Conservation (phyloP, 2,113 vertebrate species). For the Neomonachus schauinslandi region DNA sequence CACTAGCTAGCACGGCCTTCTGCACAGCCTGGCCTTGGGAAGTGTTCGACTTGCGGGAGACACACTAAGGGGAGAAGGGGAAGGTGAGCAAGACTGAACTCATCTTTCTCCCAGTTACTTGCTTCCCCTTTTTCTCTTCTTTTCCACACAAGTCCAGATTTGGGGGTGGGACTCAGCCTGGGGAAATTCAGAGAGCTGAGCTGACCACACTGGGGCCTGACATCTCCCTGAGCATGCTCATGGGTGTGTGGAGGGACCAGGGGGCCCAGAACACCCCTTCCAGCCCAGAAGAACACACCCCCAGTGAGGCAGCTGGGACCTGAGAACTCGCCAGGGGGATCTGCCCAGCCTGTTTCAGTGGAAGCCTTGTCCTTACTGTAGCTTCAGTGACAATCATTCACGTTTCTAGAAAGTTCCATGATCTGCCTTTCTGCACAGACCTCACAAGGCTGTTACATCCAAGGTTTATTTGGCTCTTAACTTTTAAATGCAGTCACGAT, state of each 20-base stretch:
- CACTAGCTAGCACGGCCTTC: neutral
- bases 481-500: neutral
- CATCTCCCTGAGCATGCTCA: accelerated
- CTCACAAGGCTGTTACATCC: neutral
- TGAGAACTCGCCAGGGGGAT: neutral
- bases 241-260: accelerated
- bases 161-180: neutral
- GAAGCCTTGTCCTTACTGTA: too few relatives aligned
- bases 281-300: accelerated
- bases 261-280: neutral
- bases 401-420: slow-evolving; percentile 16
- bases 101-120: neutral
- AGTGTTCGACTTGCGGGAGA: too few relatives aligned
- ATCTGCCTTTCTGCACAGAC: neutral
- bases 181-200: neutral
- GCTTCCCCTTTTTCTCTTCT: neutral
- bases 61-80: neutral
- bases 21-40: neutral
- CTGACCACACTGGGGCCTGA: neutral
- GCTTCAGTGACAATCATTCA: accelerated
- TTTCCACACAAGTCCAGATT: neutral
- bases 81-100: neutral
- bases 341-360: accelerated
- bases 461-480: neutral
- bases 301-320: neutral